Evolutionary conservation across 2,888 invertebrate species (phyloP).

Genomic region (Aspidapion aeneum): DNA sequence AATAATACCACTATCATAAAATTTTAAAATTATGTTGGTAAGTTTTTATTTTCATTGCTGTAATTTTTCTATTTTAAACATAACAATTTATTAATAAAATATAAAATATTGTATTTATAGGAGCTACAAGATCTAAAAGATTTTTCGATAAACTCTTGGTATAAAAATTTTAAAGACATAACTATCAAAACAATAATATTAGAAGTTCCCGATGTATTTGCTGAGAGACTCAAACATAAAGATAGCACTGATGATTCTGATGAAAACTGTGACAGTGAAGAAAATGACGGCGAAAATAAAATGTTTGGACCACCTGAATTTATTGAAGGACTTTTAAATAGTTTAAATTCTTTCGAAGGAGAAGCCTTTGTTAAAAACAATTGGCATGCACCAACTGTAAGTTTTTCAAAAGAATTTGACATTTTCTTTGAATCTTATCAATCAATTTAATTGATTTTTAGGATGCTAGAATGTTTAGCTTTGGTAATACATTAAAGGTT

Average conservation of each 20-base stretch:
- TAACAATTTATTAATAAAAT: too few species aligned
- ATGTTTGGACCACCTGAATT: conserved; percentile 22
- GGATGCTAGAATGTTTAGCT: conserved; percentile 45
- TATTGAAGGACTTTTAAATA: conserved; percentile 35
- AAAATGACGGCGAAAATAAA: conserved; percentile 12
- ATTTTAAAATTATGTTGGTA: too few species aligned
- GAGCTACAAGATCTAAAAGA: conserved; percentile 42
- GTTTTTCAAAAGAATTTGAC: conserved; percentile 3
- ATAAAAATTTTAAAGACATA: conserved; percentile 37
- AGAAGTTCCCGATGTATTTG: conserved; percentile 35
- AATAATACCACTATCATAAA: too few species aligned
- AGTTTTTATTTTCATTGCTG: too few species aligned
- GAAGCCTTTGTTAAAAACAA: conserved; percentile 44
- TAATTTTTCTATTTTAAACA: too few species aligned
- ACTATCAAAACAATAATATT: conserved; percentile 38
- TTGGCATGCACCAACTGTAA: conserved; percentile 44
- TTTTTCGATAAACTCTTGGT: conserved; percentile 43
- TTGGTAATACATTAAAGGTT: conserved; percentile 41
- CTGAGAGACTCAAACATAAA: conserved; percentile 33
- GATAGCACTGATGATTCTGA: conserved; percentile 28
- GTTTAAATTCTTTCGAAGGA: conserved; percentile 35
- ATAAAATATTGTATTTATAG: conserved; percentile 23
- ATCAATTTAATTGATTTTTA: conserved; percentile 24
- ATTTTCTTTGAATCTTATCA: too few species aligned
- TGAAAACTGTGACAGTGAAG: conserved; percentile 21